phyloP scores from a whole-genome alignment of 2,797 vertebrate species.

The Ispidina picta region DNA sequence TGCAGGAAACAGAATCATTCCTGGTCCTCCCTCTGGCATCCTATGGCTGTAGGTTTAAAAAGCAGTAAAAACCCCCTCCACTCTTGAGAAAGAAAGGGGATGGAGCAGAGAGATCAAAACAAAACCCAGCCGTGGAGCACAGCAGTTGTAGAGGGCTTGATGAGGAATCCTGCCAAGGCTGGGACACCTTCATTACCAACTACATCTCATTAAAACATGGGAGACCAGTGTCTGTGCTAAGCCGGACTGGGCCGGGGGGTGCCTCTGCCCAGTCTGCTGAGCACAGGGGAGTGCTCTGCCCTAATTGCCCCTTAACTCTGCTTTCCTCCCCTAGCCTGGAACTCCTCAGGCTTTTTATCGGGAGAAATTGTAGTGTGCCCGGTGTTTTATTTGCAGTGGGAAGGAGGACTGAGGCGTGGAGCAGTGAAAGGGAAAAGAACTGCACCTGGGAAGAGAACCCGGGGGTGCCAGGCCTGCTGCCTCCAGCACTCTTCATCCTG shows the following conservation, averaged over 20 bases:
- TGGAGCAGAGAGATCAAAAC: not conserved
- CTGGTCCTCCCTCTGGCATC: not conserved
- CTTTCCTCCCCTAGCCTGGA: not conserved
- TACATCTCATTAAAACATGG: not conserved
- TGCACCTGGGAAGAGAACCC: rapidly evolving
- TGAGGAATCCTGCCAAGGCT: not conserved
- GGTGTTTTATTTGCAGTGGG: not conserved
- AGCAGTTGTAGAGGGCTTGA: not conserved
- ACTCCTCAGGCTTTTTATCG: not conserved
- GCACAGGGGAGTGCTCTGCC: rapidly evolving
- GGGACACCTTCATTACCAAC: not conserved
- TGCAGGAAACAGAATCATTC: not conserved
- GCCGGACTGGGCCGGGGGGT: not conserved
- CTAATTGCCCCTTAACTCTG: not conserved
- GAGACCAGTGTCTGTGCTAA: not conserved
- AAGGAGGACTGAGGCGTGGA: not conserved
- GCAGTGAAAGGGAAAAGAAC: not conserved
- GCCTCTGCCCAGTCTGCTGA: not conserved
- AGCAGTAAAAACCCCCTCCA: not conserved
- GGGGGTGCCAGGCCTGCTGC: rapidly evolving
- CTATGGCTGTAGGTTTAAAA: not conserved
- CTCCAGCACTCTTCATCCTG: not conserved
- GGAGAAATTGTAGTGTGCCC: rapidly evolving
- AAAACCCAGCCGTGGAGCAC: not conserved
- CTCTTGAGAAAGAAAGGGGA: not conserved